phyloP scores from a whole-genome alignment of 2,113 vertebrate species.

The Chamaetylas fuelleborni region DNA sequence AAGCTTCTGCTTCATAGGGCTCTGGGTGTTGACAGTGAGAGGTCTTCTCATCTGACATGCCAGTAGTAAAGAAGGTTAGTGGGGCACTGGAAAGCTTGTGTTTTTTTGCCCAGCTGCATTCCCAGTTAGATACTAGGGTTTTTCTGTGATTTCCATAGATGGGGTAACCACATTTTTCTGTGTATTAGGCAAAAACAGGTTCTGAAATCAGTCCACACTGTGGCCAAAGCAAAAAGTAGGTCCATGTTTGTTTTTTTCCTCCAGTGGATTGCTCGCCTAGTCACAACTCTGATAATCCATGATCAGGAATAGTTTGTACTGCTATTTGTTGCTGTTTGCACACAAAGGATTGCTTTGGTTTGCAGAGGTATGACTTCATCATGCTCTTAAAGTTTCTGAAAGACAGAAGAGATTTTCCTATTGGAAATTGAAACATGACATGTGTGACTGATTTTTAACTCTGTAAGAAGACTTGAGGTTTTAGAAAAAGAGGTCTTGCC shows the following conservation, averaged over 20 bases:
- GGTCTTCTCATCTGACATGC: not conserved
- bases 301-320: not conserved
- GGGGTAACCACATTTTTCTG: fast-evolving
- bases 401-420: not conserved
- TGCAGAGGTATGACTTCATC: not conserved
- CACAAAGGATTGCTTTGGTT: fast-evolving
- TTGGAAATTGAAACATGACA: not conserved
- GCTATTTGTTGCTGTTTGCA: not conserved
- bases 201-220: not conserved
- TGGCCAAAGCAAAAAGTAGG: fast-evolving
- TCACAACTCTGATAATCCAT: not conserved
- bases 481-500: not conserved
- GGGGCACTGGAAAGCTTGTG: not conserved
- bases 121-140: not conserved
- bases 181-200: not conserved
- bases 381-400: not conserved
- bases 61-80: not conserved
- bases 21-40: not conserved
- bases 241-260: not conserved
- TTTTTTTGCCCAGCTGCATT: not conserved
- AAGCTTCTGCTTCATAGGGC: not conserved
- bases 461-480: not conserved
- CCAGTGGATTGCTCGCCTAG: fast-evolving
- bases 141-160: not conserved
- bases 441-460: not conserved